phyloP scores from a whole-genome alignment of 1,140 invertebrate genomes.

The Lordiphosa stackelbergi region DNA sequence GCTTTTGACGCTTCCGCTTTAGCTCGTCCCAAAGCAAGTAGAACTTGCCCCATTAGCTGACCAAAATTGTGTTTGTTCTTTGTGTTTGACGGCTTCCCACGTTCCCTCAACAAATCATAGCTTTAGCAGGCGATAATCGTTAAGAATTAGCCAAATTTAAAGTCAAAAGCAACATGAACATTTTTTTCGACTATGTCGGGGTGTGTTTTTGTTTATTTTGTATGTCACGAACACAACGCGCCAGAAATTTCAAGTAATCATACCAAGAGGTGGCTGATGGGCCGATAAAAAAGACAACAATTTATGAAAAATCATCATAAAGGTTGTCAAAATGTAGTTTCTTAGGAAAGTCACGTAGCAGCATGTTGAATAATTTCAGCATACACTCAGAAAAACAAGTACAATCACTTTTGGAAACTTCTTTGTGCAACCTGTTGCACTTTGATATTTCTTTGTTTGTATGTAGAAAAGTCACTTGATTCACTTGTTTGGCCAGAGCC shows the following conservation, averaged over 20 bases:
- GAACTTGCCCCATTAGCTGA: slow-evolving; percentile 7
- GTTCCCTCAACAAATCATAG: slow-evolving; percentile 4
- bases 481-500: slow-evolving; percentile 12
- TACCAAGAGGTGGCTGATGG: neutral
- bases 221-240: slow-evolving; percentile 8
- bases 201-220: slow-evolving; percentile 13
- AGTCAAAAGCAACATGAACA: slow-evolving; percentile 4
- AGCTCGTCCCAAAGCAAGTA: slow-evolving; percentile 4
- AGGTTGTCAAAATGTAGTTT: slow-evolving; percentile 13
- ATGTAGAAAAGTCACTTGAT: neutral
- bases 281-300: slow-evolving; percentile 5
- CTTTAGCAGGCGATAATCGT: slow-evolving; percentile 9
- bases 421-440: neutral
- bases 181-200: neutral
- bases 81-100: slow-evolving; percentile 10
- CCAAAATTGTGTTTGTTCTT: slow-evolving; percentile 7
- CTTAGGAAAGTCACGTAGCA: slow-evolving; percentile 8
- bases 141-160: slow-evolving; percentile 10
- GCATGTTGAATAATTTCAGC: slow-evolving; percentile 3
- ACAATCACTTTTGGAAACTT: too few relatives aligned
- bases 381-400: neutral
- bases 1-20: slow-evolving; percentile 2
- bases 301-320: slow-evolving; percentile 9
- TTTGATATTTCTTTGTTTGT: slow-evolving; percentile 9
- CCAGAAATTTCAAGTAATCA: slow-evolving; percentile 5